Evolutionary conservation across 2,113 vertebrate species (phyloP).

Genomic region (Tricholaema leucomelas): DNA sequence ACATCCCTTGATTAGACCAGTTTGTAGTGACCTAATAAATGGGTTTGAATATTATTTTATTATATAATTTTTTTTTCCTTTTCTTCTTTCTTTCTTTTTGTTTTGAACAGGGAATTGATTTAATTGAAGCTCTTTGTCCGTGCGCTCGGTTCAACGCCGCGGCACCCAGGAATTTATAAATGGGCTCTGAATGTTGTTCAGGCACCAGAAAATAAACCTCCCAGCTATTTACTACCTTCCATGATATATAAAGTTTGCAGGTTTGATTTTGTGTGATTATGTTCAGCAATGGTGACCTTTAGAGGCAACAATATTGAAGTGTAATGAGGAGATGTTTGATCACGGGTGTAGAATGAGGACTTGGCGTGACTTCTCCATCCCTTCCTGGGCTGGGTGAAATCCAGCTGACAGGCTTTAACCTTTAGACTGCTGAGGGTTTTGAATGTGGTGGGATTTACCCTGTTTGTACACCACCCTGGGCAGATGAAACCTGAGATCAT

Average conservation of each 20-base stretch:
- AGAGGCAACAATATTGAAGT: slow-evolving; percentile 98
- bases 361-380: slow-evolving; percentile 77
- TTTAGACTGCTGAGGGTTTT: slow-evolving; percentile 80
- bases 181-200: slow-evolving; percentile 84
- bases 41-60: slow-evolving; percentile 61
- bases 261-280: slow-evolving; percentile 99
- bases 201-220: slow-evolving; percentile 93
- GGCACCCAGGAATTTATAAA: slow-evolving; percentile 84
- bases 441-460: slow-evolving; percentile 76
- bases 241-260: slow-evolving; percentile 99
- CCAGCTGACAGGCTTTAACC: slow-evolving; percentile 85
- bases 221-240: slow-evolving; percentile 95
- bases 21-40: slow-evolving; percentile 66
- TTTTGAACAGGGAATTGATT: slow-evolving; percentile 72
- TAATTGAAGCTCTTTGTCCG: slow-evolving; percentile 77
- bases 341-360: slow-evolving; percentile 90
- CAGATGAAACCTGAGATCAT: slow-evolving; percentile 78
- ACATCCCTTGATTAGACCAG: slow-evolving; percentile 64
- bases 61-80: too few species aligned
- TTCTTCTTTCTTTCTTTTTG: too few species aligned
- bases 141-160: slow-evolving; percentile 70
- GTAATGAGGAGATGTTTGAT: slow-evolving; percentile 99
- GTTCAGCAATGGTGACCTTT: slow-evolving; percentile 99
- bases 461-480: slow-evolving; percentile 76
- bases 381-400: slow-evolving; percentile 79